Evolutionary conservation across 2,797 vertebrate genomes (phyloP).

Genomic region (Mus caroli): DNA sequence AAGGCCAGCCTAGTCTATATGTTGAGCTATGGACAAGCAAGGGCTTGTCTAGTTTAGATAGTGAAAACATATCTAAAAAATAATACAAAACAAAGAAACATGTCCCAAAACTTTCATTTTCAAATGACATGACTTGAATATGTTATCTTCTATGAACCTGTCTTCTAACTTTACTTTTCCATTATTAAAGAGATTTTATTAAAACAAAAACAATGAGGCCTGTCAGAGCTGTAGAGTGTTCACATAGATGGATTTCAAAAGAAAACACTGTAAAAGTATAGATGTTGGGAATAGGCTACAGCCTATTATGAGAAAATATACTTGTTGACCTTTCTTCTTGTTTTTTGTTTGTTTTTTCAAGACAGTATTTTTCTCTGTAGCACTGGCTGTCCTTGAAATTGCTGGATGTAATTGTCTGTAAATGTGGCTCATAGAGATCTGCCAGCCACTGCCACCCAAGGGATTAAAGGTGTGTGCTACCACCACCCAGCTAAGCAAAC

Average conservation of each 20-base stretch:
- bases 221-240: conserved; percentile 4
- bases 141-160: conserved; percentile 5
- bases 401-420: not conserved
- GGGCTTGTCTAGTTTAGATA: not conserved
- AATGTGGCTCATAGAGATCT: not conserved
- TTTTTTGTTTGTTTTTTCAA: not conserved
- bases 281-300: conserved; percentile 37
- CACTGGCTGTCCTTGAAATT: not conserved
- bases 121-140: not conserved
- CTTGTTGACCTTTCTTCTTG: not conserved
- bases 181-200: conserved; percentile 19
- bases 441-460: not conserved
- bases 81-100: not conserved
- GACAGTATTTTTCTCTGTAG: not conserved
- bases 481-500: not conserved
- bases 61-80: not conserved
- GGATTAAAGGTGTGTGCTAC: not conserved
- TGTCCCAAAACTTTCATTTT: not conserved
- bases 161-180: conserved; percentile 35
- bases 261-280: conserved; percentile 43
- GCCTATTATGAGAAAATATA: conserved; percentile 3
- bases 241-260: not conserved
- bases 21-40: not conserved
- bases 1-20: not conserved
- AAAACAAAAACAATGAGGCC: not conserved